A percentile compares a stretch with the other conserved stretches of the same genome.
These are phyloP conservation scores for Cyrtonyx montezumae DNA, from an alignment of 2,113 vertebrate species.

Conservation along the genomic window DNA sequence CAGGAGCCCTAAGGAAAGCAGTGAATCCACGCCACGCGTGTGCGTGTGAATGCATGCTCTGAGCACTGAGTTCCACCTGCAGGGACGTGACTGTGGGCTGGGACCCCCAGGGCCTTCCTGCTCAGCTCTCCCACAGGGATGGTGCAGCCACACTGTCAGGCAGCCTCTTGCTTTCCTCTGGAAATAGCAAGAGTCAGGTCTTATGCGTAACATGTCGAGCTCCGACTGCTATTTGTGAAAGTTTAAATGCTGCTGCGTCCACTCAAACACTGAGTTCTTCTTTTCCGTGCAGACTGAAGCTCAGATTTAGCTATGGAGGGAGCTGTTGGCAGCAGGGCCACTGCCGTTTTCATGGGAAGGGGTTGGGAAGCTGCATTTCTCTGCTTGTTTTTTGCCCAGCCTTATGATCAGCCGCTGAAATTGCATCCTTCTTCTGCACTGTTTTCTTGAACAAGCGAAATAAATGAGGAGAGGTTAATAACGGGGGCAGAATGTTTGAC, in stretches of 20 bases:
- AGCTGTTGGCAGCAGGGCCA: background rate
- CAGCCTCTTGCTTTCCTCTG: background rate
- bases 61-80: background rate
- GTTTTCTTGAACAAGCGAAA: background rate
- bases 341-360: rapidly evolving
- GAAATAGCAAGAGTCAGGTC: background rate
- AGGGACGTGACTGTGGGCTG: background rate
- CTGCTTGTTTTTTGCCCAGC: rapidly evolving
- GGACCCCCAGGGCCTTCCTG: background rate
- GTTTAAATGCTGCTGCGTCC: background rate
- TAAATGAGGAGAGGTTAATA: background rate
- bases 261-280: background rate
- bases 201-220: background rate
- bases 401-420: background rate
- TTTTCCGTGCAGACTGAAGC: background rate
- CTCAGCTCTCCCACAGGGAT: background rate
- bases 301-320: background rate
- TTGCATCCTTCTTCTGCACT: background rate
- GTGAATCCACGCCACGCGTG: background rate
- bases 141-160: background rate
- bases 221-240: rapidly evolving
- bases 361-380: background rate
- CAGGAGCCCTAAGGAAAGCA: background rate
- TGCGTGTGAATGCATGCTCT: background rate
- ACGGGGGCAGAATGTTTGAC: background rate